phyloP scores from a whole-genome alignment of 2,797 vertebrate species.

The Sparidentex hasta region DNA sequence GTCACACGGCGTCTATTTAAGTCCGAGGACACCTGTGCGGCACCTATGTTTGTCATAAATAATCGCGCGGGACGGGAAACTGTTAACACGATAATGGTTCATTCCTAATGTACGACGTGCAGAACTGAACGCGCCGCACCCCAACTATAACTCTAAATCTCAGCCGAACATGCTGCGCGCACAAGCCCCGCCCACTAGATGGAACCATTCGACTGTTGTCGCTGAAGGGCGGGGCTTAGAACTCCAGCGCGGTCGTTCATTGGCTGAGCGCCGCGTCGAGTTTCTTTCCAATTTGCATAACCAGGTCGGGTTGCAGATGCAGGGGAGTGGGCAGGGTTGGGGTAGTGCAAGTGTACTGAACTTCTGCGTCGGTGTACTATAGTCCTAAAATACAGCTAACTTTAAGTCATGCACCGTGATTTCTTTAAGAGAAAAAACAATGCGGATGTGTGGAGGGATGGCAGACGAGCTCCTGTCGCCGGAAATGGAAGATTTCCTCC shows the following conservation, averaged over 20 bases:
- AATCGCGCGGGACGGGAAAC: constrained; percentile 24
- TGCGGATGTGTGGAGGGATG: neutral
- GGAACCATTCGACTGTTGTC: constrained; percentile 69
- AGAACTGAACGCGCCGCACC: constrained; percentile 96
- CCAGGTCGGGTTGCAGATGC: constrained; percentile 87
- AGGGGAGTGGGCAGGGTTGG: constrained; percentile 86
- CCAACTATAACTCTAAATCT: constrained; percentile 83
- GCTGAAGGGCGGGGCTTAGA: constrained; percentile 43
- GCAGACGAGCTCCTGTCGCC: neutral
- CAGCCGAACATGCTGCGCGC: constrained; percentile 26
- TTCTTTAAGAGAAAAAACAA: constrained; percentile 45
- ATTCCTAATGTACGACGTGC: constrained; percentile 95
- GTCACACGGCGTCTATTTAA: neutral
- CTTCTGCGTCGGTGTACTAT: constrained; percentile 81
- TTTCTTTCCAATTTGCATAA: constrained; percentile 84
- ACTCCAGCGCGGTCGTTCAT: constrained; percentile 13
- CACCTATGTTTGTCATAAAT: neutral
- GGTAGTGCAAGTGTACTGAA: constrained; percentile 85
- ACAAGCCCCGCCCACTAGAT: constrained; percentile 17
- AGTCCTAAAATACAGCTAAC: constrained; percentile 74
- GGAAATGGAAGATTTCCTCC: constrained; percentile 16
- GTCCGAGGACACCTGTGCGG: neutral
- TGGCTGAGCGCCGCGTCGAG: constrained; percentile 60
- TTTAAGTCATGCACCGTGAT: constrained; percentile 67
- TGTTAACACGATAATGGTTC: constrained; percentile 85